Base-by-base conservation (phyloP, 2,113 vertebrate genomes). In the Peromyscus maniculatus region DNA sequence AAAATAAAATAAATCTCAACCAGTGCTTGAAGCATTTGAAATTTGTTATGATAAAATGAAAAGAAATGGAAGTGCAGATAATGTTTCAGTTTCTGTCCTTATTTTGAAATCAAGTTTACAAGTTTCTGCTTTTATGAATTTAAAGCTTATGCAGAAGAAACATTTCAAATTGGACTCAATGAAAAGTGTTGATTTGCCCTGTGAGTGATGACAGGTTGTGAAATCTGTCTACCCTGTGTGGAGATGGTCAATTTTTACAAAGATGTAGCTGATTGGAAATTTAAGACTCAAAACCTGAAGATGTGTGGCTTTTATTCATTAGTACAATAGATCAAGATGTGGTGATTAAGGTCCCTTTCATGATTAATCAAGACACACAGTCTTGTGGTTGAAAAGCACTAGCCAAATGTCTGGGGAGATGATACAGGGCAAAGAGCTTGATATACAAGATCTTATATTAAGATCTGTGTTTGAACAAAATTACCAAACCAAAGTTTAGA, bases 21-120 rank as follows among this genome's bases (percentile, higher is more conserved):
- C 1, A 17, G n/a, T 43, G 5, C 69, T 74, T 72, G 4, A 46
- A 46, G 69, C 24, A 79, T 91, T 36, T 92, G 31, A 87, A 93
- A 83, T 26, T 28, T 80, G 36, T n/a, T 46, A 31, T 36, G 64
- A 66, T 59, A 83, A 84, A 91, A 91, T 9, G 49, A 21, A 93
- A 89, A 39, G 16, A 80, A 66, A 19, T 84, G 16, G n/a, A 26
- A 89, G 66, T 21, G 5, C 4, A 13, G 52, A 33, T 2, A 64
- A 62, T 49, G 55, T 82, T 84, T 94, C 69, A 82, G 49, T 72
- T 91, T 93, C 78, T 82, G 22, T 13, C 71, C 93, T 93, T 75
- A 24, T 7, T n/a, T 4, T 69, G 10, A 67, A 67, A 66, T 87
- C 8, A 24, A 16, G 46, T 87, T 89, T 91, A 1, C 36, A 88